A percentile compares a stretch with the other conserved stretches of the same genome.
Evolutionary conservation across 2,113 vertebrate genomes (phyloP).

Genomic region (Quiscalus mexicanus): DNA sequence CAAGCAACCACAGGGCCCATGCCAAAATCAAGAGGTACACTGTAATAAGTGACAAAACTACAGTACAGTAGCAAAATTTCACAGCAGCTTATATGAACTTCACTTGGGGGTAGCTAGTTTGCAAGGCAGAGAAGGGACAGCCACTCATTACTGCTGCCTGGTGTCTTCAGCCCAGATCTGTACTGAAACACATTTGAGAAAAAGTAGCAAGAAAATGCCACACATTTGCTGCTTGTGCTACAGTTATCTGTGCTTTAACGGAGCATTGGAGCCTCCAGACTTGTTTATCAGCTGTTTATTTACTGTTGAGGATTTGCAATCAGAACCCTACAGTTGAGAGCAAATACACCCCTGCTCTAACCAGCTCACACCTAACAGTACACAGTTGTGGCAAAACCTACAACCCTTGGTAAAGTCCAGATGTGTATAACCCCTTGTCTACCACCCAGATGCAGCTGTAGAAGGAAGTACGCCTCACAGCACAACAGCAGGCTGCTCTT

Average conservation of each 20-base stretch:
- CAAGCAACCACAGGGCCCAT: neutral
- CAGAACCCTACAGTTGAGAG: rapidly evolving
- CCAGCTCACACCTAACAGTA: neutral
- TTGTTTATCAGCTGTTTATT: neutral
- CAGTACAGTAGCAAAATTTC: neutral
- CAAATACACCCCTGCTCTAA: neutral
- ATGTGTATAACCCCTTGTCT: neutral
- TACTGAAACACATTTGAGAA: neutral
- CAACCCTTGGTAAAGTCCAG: neutral
- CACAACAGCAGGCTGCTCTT: neutral
- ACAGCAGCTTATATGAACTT: neutral
- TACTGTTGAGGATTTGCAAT: neutral
- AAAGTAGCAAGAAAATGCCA: neutral
- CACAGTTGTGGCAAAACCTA: neutral
- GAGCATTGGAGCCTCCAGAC: neutral
- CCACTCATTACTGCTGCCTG: neutral
- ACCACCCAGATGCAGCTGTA: neutral
- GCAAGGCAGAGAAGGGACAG: neutral
- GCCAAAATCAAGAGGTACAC: neutral
- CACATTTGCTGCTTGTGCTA: rapidly evolving
- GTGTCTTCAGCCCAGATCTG: neutral
- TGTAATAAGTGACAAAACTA: neutral
- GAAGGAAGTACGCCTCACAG: neutral
- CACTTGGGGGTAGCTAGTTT: neutral
- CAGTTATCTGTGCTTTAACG: neutral